Evolutionary conservation across 2,888 invertebrate genomes (phyloP).

Genomic region (Harpalus rufipes): DNA sequence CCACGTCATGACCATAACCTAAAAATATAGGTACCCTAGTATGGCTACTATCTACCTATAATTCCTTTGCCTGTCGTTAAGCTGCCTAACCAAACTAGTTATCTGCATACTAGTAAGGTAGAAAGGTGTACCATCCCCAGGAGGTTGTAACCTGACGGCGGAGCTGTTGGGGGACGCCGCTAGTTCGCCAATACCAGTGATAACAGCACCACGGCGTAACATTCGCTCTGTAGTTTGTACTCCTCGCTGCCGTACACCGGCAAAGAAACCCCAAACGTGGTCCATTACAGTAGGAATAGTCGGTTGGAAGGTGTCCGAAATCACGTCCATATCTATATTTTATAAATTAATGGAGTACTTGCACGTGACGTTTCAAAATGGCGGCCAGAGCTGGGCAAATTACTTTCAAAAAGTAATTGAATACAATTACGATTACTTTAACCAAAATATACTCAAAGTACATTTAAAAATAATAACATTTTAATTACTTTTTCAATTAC

Average conservation of each 20-base stretch:
- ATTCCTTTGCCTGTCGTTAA: slow-evolving; percentile 85
- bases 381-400: too few species aligned
- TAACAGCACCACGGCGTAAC: slow-evolving; percentile 88
- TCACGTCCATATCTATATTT: slow-evolving; percentile 86
- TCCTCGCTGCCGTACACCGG: slow-evolving; percentile 90
- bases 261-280: slow-evolving; percentile 91
- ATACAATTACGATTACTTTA: too few species aligned
- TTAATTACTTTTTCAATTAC: too few species aligned
- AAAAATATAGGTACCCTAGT: too few species aligned
- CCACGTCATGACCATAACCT: too few species aligned
- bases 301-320: slow-evolving; percentile 90
- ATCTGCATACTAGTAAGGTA: slow-evolving; percentile 90
- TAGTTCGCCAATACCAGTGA: slow-evolving; percentile 90
- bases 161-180: slow-evolving; percentile 81
- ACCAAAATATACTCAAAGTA: too few species aligned
- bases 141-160: slow-evolving; percentile 85
- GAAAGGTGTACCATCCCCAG: slow-evolving; percentile 84
- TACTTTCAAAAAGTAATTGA: too few species aligned
- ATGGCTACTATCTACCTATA: slow-evolving; percentile 82
- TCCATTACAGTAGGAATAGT: slow-evolving; percentile 87
- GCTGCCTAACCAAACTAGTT: slow-evolving; percentile 85
- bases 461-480: too few species aligned
- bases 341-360: too few species aligned
- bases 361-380: too few species aligned
- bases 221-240: slow-evolving; percentile 93